Evolutionary conservation across 1,140 invertebrate genomes (phyloP).

Genomic region (Monochamus saltuarius): DNA sequence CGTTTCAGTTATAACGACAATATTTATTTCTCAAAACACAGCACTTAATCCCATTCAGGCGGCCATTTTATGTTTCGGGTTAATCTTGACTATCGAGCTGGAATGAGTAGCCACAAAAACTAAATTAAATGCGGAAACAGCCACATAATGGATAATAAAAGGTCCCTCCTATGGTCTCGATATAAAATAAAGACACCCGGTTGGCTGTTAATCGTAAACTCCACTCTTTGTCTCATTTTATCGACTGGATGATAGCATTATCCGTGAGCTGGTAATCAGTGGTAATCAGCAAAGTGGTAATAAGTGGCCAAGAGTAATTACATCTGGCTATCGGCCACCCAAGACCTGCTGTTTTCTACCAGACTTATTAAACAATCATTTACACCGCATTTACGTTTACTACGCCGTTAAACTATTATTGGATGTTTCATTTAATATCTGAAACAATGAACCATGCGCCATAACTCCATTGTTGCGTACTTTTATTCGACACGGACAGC

Average conservation of each 20-base stretch:
- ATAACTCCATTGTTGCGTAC: too few species aligned
- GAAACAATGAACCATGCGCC: slow-evolving; percentile 9
- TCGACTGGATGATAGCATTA: slow-evolving; percentile 16
- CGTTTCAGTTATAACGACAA: too few species aligned
- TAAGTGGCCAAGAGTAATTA: slow-evolving; percentile 13
- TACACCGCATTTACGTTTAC: slow-evolving; percentile 14
- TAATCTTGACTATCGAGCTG: too few species aligned
- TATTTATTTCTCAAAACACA: too few species aligned
- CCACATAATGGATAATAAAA: slow-evolving; percentile 27
- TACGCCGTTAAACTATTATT: slow-evolving; percentile 18
- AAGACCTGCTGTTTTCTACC: slow-evolving; percentile 3
- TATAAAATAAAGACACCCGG: slow-evolving; percentile 13
- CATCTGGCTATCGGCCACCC: slow-evolving; percentile 13
- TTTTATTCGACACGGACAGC: too few species aligned
- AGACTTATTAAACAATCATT: slow-evolving; percentile 22
- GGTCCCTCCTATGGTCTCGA: slow-evolving; percentile 17
- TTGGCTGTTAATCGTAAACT: slow-evolving; percentile 14
- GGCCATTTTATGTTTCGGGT: too few species aligned
- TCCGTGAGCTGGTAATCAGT: slow-evolving; percentile 1
- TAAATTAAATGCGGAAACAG: slow-evolving; percentile 22
- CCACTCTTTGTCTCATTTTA: slow-evolving; percentile 20
- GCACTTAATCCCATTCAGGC: too few species aligned
- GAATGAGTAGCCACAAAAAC: slow-evolving; percentile 11
- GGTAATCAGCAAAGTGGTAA: slow-evolving; percentile 8
- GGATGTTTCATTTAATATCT: slow-evolving; percentile 8